These are phyloP conservation scores for Xenus cinereus DNA, from an alignment of 2,113 vertebrate species.

Conservation along the genomic window DNA sequence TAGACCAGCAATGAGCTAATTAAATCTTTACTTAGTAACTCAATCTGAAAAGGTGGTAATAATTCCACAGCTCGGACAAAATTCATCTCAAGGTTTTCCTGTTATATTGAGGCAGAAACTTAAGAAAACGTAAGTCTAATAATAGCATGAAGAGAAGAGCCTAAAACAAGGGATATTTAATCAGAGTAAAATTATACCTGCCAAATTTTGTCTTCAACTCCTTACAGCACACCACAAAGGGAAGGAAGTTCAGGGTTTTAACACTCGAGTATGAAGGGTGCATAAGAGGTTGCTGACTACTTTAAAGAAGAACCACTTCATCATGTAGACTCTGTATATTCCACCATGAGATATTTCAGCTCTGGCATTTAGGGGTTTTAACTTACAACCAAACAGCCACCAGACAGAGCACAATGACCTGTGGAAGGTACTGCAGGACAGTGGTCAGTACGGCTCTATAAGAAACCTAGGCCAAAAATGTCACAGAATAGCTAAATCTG, in stretches of 20 bases:
- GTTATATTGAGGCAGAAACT: not conserved
- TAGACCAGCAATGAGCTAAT: not conserved
- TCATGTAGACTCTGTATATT: not conserved
- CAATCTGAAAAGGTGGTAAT: not conserved
- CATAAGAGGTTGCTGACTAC: accelerated
- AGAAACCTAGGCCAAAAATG: not conserved
- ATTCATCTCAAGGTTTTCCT: not conserved
- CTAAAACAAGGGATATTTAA: not conserved
- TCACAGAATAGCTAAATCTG: not conserved
- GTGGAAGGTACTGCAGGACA: not conserved
- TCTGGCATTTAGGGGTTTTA: not conserved
- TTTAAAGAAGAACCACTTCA: not conserved
- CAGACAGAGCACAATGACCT: not conserved
- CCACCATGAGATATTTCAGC: not conserved
- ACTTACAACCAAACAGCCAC: accelerated
- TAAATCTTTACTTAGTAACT: not conserved
- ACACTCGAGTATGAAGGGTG: not conserved
- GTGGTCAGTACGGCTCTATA: accelerated
- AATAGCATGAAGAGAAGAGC: not conserved
- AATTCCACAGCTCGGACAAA: not conserved
- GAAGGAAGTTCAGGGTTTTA: not conserved
- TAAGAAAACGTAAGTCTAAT: not conserved
- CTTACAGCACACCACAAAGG: not conserved
- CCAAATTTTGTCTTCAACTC: not conserved
- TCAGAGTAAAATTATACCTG: not conserved